These are phyloP conservation scores for Eudasyphora cyanicolor DNA, from an alignment of 2,888 invertebrate species.

Conservation along the genomic window DNA sequence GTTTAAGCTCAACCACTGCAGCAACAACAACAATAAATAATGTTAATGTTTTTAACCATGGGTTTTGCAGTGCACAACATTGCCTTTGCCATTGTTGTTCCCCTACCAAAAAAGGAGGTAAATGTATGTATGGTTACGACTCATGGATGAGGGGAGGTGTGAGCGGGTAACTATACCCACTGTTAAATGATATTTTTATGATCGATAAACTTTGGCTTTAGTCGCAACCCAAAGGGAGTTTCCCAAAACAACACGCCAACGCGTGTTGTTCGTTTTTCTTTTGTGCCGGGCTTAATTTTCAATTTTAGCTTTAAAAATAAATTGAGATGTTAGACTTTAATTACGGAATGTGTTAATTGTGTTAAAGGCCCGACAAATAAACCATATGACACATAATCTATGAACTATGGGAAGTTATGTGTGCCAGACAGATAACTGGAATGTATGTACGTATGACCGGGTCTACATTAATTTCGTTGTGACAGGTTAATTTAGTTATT, in stretches of 20 bases:
- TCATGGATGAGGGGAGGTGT: too few species aligned
- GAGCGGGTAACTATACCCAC: too few species aligned
- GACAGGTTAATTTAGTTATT: background rate
- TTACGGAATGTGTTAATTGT: conserved; percentile 34
- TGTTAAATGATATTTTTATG: conserved; percentile 17
- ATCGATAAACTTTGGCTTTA: conserved; percentile 11
- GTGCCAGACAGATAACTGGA: too few species aligned
- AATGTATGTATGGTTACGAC: background rate
- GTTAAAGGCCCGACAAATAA: background rate
- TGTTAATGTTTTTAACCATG: conserved; percentile 22
- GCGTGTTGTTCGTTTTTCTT: background rate
- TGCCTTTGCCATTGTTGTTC: background rate
- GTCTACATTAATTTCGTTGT: background rate
- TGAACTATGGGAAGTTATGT: background rate
- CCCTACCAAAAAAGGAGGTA: background rate
- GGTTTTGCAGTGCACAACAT: background rate
- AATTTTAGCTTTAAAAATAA: background rate
- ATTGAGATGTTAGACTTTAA: conserved; percentile 53
- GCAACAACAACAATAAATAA: conserved; percentile 27
- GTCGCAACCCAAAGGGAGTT: conserved; percentile 6
- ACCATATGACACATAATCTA: too few species aligned
- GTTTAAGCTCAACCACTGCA: conserved; percentile 21
- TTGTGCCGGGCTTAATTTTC: background rate
- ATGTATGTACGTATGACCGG: background rate
- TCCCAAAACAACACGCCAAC: conserved; percentile 23